Evolutionary conservation across 2,888 invertebrate genomes (phyloP).

Genomic region (Lasioglossum morio): DNA sequence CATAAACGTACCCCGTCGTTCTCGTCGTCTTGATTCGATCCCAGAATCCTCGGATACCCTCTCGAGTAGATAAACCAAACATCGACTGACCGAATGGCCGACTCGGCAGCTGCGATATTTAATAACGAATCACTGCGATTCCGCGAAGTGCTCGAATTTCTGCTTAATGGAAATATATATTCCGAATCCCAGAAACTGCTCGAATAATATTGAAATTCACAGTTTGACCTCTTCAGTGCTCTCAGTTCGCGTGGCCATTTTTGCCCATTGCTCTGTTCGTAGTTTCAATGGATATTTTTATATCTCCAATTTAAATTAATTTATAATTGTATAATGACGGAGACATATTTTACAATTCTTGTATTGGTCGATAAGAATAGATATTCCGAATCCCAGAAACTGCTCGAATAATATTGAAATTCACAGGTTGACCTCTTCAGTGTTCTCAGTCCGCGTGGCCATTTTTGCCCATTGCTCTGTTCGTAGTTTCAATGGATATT

Average conservation of each 20-base stretch:
- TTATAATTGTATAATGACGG: too few relatives aligned
- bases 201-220: not conserved
- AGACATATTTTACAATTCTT: too few relatives aligned
- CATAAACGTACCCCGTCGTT: not conserved
- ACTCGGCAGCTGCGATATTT: not conserved
- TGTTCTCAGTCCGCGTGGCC: not conserved
- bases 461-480: not conserved
- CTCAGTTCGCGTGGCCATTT: not conserved
- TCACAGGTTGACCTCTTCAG: too few relatives aligned
- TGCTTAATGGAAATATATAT: not conserved
- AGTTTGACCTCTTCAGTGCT: not conserved
- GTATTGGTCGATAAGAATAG: too few relatives aligned
- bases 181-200: not conserved
- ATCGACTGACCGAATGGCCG: not conserved
- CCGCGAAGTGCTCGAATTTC: not conserved
- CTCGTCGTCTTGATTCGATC: conserved; percentile 40
- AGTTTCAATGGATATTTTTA: too few relatives aligned
- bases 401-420: not conserved
- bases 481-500: too few relatives aligned
- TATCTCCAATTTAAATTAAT: too few relatives aligned
- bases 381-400: not conserved
- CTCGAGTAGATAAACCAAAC: conserved; percentile 12
- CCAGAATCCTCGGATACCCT: conserved; percentile 23
- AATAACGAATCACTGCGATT: not conserved
- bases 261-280: not conserved